phyloP scores from a whole-genome alignment of 2,888 invertebrate species.

The Empis stercorea region DNA sequence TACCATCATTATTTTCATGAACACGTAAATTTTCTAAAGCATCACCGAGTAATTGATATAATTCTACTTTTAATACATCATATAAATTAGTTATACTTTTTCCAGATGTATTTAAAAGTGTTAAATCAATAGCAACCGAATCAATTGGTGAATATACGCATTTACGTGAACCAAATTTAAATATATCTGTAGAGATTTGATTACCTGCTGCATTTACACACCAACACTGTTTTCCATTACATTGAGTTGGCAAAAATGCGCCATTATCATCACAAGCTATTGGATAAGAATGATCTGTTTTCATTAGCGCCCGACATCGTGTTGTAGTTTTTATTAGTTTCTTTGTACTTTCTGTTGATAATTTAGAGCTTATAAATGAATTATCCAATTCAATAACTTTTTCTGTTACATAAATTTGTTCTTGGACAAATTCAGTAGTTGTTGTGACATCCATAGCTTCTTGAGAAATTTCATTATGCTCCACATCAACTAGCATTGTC shows the following conservation, averaged over 20 bases:
- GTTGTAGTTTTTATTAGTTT: conserved; percentile 27
- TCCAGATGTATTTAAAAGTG: conserved; percentile 49
- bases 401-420: conserved; percentile 35
- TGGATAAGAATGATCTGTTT: conserved; percentile 30
- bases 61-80: conserved; percentile 36
- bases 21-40: conserved; percentile 42
- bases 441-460: conserved; percentile 4
- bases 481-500: conserved; percentile 41
- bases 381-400: conserved; percentile 25
- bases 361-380: conserved; percentile 31
- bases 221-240: conserved; percentile 61
- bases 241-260: conserved; percentile 62
- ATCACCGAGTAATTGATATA: conserved; percentile 33
- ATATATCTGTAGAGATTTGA: conserved; percentile 49
- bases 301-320: conserved; percentile 38
- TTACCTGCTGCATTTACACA: conserved; percentile 77
- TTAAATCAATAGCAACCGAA: conserved; percentile 60
- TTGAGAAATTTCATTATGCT: conserved; percentile 21
- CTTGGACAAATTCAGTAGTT: conserved; percentile 3
- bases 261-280: conserved; percentile 55
- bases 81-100: conserved; percentile 39
- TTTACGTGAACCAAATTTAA: conserved; percentile 41
- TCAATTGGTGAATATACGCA: conserved; percentile 58
- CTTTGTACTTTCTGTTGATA: conserved; percentile 21
- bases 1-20: conserved; percentile 40